Evolutionary conservation across 2,888 invertebrate genomes (phyloP).

Genomic region (Machimus rusticus): DNA sequence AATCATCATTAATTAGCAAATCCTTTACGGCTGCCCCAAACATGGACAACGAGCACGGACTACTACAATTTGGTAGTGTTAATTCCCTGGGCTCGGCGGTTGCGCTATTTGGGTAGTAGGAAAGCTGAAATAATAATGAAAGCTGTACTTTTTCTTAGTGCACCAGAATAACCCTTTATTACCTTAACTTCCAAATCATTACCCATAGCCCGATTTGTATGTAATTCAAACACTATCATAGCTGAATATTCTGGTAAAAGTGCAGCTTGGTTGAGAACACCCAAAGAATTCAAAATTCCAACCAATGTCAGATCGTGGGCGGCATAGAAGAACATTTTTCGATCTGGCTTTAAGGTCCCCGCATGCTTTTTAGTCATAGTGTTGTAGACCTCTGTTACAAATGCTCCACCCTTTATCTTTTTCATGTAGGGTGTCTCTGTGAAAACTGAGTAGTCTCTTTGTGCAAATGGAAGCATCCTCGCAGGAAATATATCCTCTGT

Average conservation of each 20-base stretch:
- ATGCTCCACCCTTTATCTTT: slow-evolving; percentile 72
- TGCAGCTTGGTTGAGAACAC: slow-evolving; percentile 65
- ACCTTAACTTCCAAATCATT: slow-evolving; percentile 66
- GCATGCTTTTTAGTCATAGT: slow-evolving; percentile 65
- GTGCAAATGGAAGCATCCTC: slow-evolving; percentile 61
- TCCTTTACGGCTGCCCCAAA: background rate
- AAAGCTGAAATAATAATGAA: background rate
- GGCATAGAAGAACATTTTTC: slow-evolving; percentile 71
- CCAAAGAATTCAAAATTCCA: slow-evolving; percentile 72
- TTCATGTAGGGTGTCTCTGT: slow-evolving; percentile 72
- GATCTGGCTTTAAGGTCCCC: slow-evolving; percentile 58
- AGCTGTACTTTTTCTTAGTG: background rate
- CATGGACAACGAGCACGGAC: slow-evolving; percentile 65
- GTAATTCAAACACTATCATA: slow-evolving; percentile 72
- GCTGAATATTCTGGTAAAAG: slow-evolving; percentile 76
- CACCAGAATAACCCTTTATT: slow-evolving; percentile 24
- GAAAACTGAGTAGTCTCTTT: slow-evolving; percentile 70
- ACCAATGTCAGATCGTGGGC: slow-evolving; percentile 81
- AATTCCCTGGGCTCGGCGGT: background rate
- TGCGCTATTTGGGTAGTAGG: background rate
- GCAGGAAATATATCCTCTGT: background rate
- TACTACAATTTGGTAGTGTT: slow-evolving; percentile 66
- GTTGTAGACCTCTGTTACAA: slow-evolving; percentile 70
- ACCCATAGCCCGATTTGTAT: slow-evolving; percentile 58
- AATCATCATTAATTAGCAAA: background rate